Evolutionary conservation across 2,888 invertebrate species (phyloP).

Genomic region (Cataglyphis cursor): DNA sequence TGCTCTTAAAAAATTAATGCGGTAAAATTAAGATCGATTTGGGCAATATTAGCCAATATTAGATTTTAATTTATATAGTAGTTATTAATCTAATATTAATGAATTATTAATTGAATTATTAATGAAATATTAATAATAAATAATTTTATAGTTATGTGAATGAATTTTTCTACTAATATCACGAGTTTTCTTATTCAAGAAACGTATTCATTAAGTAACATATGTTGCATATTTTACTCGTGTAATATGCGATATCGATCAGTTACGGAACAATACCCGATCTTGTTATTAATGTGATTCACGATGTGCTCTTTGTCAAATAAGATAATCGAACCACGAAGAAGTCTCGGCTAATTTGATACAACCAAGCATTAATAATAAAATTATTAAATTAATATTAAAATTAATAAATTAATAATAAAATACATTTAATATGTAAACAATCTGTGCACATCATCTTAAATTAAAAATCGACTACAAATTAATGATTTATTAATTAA

Average conservation of each 20-base stretch:
- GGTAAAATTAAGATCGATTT: background rate
- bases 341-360: background rate
- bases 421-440: conserved; percentile 14
- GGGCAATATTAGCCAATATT: background rate
- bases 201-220: background rate
- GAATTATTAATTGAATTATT: too few relatives aligned
- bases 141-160: background rate
- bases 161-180: conserved; percentile 3
- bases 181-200: background rate
- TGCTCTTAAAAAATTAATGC: background rate
- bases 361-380: background rate
- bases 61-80: too few relatives aligned
- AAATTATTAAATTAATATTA: too few relatives aligned
- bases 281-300: conserved; percentile 35
- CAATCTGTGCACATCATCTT: background rate
- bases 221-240: background rate
- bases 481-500: conserved; percentile 34
- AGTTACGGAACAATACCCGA: conserved; percentile 19
- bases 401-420: conserved; percentile 5
- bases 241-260: conserved; percentile 18
- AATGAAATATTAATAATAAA: too few relatives aligned
- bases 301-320: conserved; percentile 15
- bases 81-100: background rate
- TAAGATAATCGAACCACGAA: conserved; percentile 14
- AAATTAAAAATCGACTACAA: background rate